Base-by-base conservation (phyloP, 2,888 invertebrate species). In the Pristionchus arcanus region DNA sequence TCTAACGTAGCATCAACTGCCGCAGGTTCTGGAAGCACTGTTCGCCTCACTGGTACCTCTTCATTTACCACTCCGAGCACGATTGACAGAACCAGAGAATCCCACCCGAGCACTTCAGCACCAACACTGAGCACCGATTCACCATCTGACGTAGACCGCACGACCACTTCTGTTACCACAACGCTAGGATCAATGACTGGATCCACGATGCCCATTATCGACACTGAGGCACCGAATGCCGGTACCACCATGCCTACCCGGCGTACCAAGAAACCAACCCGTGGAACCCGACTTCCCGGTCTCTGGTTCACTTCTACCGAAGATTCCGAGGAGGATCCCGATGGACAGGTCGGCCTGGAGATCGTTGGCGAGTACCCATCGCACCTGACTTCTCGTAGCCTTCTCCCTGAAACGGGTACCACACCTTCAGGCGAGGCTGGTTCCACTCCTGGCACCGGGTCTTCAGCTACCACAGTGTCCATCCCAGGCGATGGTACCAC, bases 271-370 rank as follows among this genome's bases (percentile, higher is more conserved):
- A 74, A 42, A 4, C 74, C 74, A 21, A 74, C 74, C 4, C 74
- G 74, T 9, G 74, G 74, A 4, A 74, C 74, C 25, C 74, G 74
- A 19, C 37, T 74, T 37, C 74, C 74, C 25, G 74, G 74, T 21
- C 31, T 74, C 21, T 74, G 74, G 74, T 74, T 28, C 31, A 68
- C 68, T 15, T 63, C 63, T n/a, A 63, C 63, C 25, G 74, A 74
- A 21, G 74, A 74, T 21, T 74, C 74, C 9, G 74, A 74, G 9
- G 74, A 74, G 37, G 74, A 74, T 63, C 63, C 63, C 3, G 63
- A 71, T 28, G 68, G 68, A 9, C 34, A 74, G 9, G 74, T 74
- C 37, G 74, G 74, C 37, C 74, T 74, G 19, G 74, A 74, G 74
- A 74, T 74, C 21, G 74, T 74, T 7, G 37, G 37, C 2, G 74